Conservation (phyloP, 2,888 invertebrate species). For the Blastobasis adustella region DNA sequence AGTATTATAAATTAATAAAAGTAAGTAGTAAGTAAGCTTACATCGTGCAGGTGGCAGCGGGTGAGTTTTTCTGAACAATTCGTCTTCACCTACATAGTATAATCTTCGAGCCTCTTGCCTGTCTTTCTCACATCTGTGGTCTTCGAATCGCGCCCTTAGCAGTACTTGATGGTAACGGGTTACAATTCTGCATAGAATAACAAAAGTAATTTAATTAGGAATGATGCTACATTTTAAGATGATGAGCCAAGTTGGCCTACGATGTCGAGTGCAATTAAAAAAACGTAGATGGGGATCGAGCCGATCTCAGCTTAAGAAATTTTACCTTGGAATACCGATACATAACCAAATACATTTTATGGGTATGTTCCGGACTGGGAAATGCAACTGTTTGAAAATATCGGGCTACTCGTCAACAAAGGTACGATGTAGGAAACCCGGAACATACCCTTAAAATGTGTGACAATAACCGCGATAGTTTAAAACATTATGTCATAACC, state of each 20-base stretch:
- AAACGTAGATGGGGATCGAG: too few relatives aligned
- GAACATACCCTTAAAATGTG: too few relatives aligned
- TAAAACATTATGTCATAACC: too few relatives aligned
- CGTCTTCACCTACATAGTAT: conserved; percentile 84
- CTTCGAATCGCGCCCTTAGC: conserved; percentile 88
- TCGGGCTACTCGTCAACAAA: too few relatives aligned
- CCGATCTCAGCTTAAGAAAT: too few relatives aligned
- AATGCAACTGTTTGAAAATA: too few relatives aligned
- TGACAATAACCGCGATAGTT: too few relatives aligned
- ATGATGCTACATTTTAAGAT: not conserved
- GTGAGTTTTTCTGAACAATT: conserved; percentile 79
- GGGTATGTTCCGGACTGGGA: too few relatives aligned
- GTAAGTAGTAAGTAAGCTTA: conserved; percentile 35
- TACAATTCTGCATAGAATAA: conserved; percentile 67
- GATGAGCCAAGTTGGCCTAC: not conserved
- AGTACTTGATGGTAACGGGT: conserved; percentile 86
- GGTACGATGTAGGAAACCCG: too few relatives aligned
- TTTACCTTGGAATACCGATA: too few relatives aligned
- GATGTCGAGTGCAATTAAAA: too few relatives aligned
- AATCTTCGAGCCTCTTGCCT: conserved; percentile 84
- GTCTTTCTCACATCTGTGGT: conserved; percentile 75
- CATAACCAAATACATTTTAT: too few relatives aligned
- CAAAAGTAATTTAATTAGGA: not conserved
- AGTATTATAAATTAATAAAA: not conserved
- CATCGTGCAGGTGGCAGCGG: conserved; percentile 83